A percentile compares a stretch with the other conserved stretches of the same genome.
Conservation (phyloP, 2,888 invertebrate genomes). For the Catocala sponsa region DNA sequence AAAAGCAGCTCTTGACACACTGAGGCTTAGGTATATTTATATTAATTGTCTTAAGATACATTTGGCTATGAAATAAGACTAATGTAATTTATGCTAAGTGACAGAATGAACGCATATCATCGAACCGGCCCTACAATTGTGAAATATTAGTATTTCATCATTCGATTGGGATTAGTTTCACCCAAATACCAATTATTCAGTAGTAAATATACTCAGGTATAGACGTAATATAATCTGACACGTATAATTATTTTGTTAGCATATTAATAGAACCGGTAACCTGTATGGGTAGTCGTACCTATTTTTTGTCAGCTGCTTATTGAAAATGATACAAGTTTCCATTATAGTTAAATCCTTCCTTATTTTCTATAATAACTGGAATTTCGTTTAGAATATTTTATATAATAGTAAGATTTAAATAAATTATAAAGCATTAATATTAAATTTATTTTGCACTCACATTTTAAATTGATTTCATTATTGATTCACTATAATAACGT, state of each 20-base stretch:
- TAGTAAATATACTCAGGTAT: constrained; percentile 13
- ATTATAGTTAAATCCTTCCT: constrained; percentile 23
- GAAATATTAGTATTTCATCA: constrained; percentile 66
- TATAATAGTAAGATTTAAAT: background rate
- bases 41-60: constrained; percentile 51
- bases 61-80: constrained; percentile 53
- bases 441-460: background rate
- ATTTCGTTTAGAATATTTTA: background rate
- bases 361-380: constrained; percentile 9
- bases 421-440: background rate
- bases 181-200: constrained; percentile 42
- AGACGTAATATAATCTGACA: constrained; percentile 12
- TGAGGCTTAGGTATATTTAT: background rate
- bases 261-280: constrained; percentile 36
- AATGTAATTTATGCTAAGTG: constrained; percentile 62
- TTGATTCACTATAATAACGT: no score
- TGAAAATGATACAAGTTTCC: constrained; percentile 39
- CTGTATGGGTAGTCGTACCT: constrained; percentile 32
- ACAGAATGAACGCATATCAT: constrained; percentile 60
- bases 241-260: constrained; percentile 24
- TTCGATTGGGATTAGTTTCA: constrained; percentile 48
- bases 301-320: constrained; percentile 43
- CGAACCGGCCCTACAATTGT: constrained; percentile 64
- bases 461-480: background rate
- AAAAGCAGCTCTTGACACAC: constrained; percentile 46